Base-by-base conservation (phyloP, 1,140 invertebrate genomes). In the Neodiprion fabricii region DNA sequence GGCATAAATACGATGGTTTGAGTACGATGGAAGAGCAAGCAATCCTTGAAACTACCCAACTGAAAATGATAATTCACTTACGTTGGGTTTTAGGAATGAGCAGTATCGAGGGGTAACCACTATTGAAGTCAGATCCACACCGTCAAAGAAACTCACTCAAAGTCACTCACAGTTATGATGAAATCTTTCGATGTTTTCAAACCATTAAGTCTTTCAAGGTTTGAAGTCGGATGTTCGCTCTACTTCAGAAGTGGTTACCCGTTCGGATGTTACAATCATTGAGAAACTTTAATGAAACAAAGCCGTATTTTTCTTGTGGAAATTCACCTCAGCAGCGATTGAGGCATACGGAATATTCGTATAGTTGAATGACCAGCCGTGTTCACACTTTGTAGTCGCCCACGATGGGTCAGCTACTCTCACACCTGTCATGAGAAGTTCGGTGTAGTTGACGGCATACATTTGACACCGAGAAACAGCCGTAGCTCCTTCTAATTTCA, bases 301-400 rank as follows among this genome's bases (percentile, higher is more conserved):
- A 40, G 4, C n/a, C 53, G 8, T 61, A 61, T 17, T 61, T 40
- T 14, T 61, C 4, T 76, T 76, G 53, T 21, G 67, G 40, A 66
- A 53, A 40, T 80, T 86, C 82, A 94, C 94, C 91, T 95, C 93
- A 7, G 93, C 92, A 50, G 94, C 93, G 21, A 96, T 94, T 1
- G 95, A 95, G 4, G 90, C 85, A 80, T 96, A 96, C 0, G 94
- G 94, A 76, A 95, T 91, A 80, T 93, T 93, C 1, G 91, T 92
- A 73, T 89, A 91, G 83, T 94, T 93, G 80, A 94, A 96, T 40
- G 89, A 89, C 94, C 95, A 96, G 11, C 94, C 94, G 74, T 92
- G 79, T n/a, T 86, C 85, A 79, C 95, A 96, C 0, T 88, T 80
- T 17, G 83, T 85, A 1, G 84, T 89, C 0, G 91, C 90, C 94